These are phyloP conservation scores for Turritopsis dohrnii DNA, from an alignment of 30 jellyfish, hydroid and myxozoan genomes.

Conservation along the genomic window DNA sequence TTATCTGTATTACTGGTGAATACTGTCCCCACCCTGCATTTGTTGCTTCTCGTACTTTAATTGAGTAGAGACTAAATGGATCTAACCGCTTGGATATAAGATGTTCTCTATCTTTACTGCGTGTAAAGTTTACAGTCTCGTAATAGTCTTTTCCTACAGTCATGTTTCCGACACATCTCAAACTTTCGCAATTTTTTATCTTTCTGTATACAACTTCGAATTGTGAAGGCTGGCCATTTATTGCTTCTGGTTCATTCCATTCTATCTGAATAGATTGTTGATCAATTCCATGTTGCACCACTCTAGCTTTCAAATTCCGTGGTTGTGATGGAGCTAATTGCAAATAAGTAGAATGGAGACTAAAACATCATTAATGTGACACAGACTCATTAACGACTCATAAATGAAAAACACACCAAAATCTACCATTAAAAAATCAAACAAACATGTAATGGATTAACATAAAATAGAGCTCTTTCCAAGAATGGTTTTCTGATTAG, in stretches of 20 bases:
- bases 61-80: conserved; percentile 43
- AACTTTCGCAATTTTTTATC: background rate
- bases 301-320: background rate
- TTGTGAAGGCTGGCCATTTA: conserved; percentile 3
- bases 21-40: conserved; percentile 78
- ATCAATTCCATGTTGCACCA: background rate
- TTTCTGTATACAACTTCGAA: conserved; percentile 10
- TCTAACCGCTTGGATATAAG: conserved; percentile 6
- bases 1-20: conserved; percentile 16
- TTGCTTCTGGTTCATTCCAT: conserved; percentile 15
- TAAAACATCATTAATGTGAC: background rate
- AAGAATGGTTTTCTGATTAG: too few relatives aligned
- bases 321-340: background rate
- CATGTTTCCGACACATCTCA: conserved; percentile 13
- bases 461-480: too few relatives aligned
- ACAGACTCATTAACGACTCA: background rate
- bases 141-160: background rate
- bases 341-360: background rate
- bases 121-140: background rate
- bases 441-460: background rate
- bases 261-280: background rate
- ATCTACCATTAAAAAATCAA: background rate
- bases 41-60: conserved; percentile 67
- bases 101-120: background rate
- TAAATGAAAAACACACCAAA: background rate